These are phyloP conservation scores for Tribolium freemani DNA, from an alignment of 2,888 invertebrate species.

Conservation along the genomic window DNA sequence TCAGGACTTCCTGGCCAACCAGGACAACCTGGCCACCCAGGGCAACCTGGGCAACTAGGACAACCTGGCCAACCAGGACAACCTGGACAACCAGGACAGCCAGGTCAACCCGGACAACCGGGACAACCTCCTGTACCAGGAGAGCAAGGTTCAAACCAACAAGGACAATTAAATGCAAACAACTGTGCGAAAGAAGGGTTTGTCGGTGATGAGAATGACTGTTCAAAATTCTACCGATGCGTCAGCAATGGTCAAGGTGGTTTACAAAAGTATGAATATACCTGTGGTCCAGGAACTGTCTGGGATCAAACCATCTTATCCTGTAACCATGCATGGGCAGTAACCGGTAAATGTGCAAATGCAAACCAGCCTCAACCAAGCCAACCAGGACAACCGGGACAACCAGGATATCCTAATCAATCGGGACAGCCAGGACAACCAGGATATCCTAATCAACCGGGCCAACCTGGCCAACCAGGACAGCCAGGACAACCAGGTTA, in stretches of 20 bases:
- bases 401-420: conserved; percentile 46
- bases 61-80: too few relatives aligned
- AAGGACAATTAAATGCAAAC: conserved; percentile 53
- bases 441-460: conserved; percentile 40
- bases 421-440: conserved; percentile 46
- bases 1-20: conserved; percentile 13
- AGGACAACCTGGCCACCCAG: conserved; percentile 23
- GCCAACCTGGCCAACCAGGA: conserved; percentile 39
- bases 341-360: conserved; percentile 56
- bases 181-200: conserved; percentile 78
- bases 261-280: conserved; percentile 78
- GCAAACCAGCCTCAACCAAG: conserved; percentile 22
- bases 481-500: conserved; percentile 32
- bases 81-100: conserved; percentile 19
- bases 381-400: conserved; percentile 45
- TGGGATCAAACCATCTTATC: conserved; percentile 79
- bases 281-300: conserved; percentile 81
- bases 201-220: conserved; percentile 77
- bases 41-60: conserved; percentile 28
- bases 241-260: conserved; percentile 74
- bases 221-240: conserved; percentile 83
- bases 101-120: conserved; percentile 39
- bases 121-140: conserved; percentile 14
- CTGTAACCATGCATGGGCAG: conserved; percentile 80
- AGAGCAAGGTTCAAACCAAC: conserved; percentile 27